These are phyloP conservation scores for Ruditapes philippinarum DNA, from an alignment of 1,140 invertebrate species.

Conservation along the genomic window DNA sequence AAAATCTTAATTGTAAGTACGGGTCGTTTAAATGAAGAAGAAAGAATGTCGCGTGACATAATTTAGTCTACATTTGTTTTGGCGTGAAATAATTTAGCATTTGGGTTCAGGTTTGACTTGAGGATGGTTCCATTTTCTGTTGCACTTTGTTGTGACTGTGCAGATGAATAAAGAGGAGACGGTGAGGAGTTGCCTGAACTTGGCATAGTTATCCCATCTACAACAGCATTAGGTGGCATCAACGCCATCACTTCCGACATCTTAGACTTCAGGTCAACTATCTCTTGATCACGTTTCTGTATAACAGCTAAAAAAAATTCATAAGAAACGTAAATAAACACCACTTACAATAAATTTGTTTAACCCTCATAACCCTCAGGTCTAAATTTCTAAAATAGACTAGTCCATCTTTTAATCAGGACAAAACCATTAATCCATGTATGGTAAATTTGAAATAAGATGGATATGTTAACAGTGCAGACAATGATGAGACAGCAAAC, in stretches of 20 bases:
- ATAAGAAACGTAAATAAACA: too few relatives aligned
- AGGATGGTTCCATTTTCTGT: constrained; percentile 78
- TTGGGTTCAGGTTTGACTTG: constrained; percentile 94
- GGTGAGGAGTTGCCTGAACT: constrained; percentile 77
- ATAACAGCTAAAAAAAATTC: constrained; percentile 90
- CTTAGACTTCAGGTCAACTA: constrained; percentile 95
- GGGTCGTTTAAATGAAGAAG: background rate
- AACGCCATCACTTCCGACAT: constrained; percentile 95
- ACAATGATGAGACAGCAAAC: too few relatives aligned
- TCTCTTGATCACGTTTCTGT: constrained; percentile 94
- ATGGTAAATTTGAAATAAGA: too few relatives aligned
- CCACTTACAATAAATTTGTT: too few relatives aligned
- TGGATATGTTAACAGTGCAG: too few relatives aligned
- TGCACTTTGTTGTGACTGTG: constrained; percentile 32
- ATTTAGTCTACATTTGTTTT: constrained; percentile 70
- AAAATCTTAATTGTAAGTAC: constrained; percentile 15
- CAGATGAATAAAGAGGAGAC: constrained; percentile 80
- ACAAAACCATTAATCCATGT: too few relatives aligned
- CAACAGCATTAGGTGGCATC: constrained; percentile 90
- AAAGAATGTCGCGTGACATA: background rate
- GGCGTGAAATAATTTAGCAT: constrained; percentile 96
- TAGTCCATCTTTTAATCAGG: too few relatives aligned
- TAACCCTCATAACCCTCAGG: too few relatives aligned
- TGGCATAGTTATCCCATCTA: constrained; percentile 80
- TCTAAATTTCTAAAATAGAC: too few relatives aligned